Evolutionary conservation across 1,140 invertebrate species (phyloP).

Genomic region (Brachionus angularis): DNA sequence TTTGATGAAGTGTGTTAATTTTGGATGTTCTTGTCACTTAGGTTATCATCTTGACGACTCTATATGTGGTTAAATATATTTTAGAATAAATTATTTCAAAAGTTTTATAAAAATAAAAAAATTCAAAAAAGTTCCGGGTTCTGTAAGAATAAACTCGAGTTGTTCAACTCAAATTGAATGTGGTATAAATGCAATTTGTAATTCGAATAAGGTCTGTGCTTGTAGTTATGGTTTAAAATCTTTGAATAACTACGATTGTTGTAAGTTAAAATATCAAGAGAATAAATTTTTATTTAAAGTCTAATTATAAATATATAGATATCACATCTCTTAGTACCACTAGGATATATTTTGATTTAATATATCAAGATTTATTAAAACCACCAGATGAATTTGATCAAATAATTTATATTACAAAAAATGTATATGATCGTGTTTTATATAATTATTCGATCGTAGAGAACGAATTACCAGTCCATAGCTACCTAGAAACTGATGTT

Average conservation of each 20-base stretch:
- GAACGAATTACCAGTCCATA: neutral
- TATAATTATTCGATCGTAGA: neutral
- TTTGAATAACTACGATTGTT: slow-evolving; percentile 18
- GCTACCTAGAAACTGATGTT: neutral
- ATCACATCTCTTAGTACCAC: neutral
- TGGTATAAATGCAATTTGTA: slow-evolving; percentile 16
- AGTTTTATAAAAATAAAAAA: neutral
- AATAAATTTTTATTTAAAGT: too few relatives aligned
- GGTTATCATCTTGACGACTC: slow-evolving; percentile 9
- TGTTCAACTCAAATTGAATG: neutral
- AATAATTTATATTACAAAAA: slow-evolving; percentile 2
- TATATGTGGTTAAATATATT: slow-evolving; percentile 3
- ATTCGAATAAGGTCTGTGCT: neutral
- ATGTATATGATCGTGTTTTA: slow-evolving; percentile 14
- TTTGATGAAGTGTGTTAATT: neutral
- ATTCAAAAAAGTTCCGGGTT: neutral
- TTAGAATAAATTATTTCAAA: neutral
- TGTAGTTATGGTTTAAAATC: neutral
- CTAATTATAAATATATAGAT: slow-evolving; percentile 29
- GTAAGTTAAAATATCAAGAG: neutral
- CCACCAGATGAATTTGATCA: slow-evolving; percentile 24
- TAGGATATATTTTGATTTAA: slow-evolving; percentile 1
- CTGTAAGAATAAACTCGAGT: neutral
- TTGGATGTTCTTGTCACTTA: neutral
- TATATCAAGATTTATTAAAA: slow-evolving; percentile 9